These are phyloP conservation scores for Eupsilia transversa DNA, from an alignment of 2,888 invertebrate genomes.

Conservation along the genomic window DNA sequence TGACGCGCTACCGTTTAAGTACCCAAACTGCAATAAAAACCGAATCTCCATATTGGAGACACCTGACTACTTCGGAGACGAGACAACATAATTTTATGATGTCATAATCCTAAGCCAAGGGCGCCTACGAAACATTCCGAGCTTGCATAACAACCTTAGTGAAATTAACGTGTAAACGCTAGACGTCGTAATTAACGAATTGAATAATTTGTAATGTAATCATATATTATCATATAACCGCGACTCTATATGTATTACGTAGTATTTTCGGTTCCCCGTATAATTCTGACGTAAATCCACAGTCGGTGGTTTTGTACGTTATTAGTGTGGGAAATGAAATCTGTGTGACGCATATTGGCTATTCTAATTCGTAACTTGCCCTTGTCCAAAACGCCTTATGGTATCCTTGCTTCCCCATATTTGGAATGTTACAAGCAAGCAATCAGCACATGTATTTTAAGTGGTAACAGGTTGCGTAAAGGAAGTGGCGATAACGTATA, in stretches of 20 bases:
- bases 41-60: conserved; percentile 53
- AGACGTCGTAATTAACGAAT: conserved; percentile 59
- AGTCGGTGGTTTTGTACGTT: conserved; percentile 23
- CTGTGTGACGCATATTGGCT: conserved; percentile 47
- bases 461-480: conserved; percentile 44
- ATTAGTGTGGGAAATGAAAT: conserved; percentile 44
- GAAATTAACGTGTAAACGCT: conserved; percentile 62
- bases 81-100: conserved; percentile 58
- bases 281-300: conserved; percentile 47
- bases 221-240: conserved; percentile 39
- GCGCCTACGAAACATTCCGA: conserved; percentile 67
- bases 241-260: conserved; percentile 46
- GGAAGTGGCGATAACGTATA: conserved; percentile 44
- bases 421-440: conserved; percentile 48
- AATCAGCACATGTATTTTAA: conserved; percentile 54
- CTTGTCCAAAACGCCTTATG: conserved; percentile 48
- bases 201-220: conserved; percentile 68
- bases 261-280: conserved; percentile 49
- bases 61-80: conserved; percentile 55
- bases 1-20: conserved; percentile 44
- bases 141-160: conserved; percentile 73
- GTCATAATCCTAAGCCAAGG: conserved; percentile 69
- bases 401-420: conserved; percentile 57
- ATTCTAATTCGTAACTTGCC: conserved; percentile 48
- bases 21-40: conserved; percentile 51